These are phyloP conservation scores for Coregonus sp. DNA, from an alignment of 2,797 vertebrate species.

Conservation along the genomic window DNA sequence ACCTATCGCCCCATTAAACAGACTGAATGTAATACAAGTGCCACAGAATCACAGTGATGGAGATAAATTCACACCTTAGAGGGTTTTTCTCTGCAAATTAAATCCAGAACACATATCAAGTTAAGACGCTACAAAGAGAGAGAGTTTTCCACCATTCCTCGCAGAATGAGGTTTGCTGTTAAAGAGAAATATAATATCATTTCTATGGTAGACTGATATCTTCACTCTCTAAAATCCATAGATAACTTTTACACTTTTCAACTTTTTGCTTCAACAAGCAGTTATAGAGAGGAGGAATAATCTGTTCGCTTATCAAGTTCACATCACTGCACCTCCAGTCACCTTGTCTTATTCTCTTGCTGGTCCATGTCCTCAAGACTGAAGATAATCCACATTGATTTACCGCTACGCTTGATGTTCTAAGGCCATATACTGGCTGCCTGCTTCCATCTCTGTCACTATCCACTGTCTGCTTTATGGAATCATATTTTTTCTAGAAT, in stretches of 20 bases:
- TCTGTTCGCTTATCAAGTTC: neutral
- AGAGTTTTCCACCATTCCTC: neutral
- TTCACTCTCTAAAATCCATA: neutral
- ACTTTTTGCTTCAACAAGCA: neutral
- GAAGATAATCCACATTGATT: slow-evolving; percentile 7
- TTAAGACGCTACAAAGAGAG: neutral
- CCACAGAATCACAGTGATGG: neutral
- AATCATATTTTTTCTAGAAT: neutral
- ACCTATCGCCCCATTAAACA: neutral
- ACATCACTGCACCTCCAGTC: neutral
- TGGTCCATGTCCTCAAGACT: neutral
- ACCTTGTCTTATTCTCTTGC: neutral
- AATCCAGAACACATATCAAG: neutral
- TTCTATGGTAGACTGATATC: neutral
- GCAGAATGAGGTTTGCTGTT: neutral
- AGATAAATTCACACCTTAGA: neutral
- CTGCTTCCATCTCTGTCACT: slow-evolving; percentile 1
- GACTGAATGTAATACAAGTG: neutral
- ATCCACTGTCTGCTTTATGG: neutral
- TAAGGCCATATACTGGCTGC: slow-evolving; percentile 2
- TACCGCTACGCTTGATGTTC: neutral
- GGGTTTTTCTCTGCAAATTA: neutral
- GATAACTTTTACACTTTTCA: neutral
- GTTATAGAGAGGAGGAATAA: neutral
- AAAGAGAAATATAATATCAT: neutral